A percentile compares a stretch with the other conserved stretches of the same genome.
Conservation (phyloP, 2,888 invertebrate genomes). For the Microctonus aethiopoides region DNA sequence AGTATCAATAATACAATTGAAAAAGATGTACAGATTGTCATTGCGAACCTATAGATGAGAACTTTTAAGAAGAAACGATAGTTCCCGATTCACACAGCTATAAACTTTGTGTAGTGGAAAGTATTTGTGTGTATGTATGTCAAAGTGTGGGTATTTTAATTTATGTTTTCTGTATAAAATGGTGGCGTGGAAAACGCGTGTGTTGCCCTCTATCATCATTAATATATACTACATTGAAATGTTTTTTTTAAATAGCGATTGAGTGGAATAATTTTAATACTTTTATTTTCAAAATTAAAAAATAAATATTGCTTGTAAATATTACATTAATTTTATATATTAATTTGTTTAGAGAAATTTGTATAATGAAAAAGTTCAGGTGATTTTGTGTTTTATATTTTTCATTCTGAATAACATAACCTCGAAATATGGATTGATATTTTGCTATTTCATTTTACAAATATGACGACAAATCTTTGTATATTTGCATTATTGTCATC, state of each 20-base stretch:
- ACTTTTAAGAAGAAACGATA: slow-evolving; percentile 11
- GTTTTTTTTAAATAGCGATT: background rate
- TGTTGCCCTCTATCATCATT: background rate
- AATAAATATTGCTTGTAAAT: too few relatives aligned
- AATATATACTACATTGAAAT: background rate
- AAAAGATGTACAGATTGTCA: slow-evolving; percentile 48
- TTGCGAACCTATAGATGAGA: slow-evolving; percentile 31
- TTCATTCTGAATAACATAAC: too few relatives aligned
- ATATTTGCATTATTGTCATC: background rate
- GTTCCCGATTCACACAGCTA: background rate
- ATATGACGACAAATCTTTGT: background rate
- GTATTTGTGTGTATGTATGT: too few relatives aligned
- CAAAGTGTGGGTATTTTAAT: too few relatives aligned
- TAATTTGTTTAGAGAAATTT: too few relatives aligned
- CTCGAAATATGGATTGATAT: background rate
- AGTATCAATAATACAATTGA: slow-evolving; percentile 55
- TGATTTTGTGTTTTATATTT: too few relatives aligned
- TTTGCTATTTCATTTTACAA: too few relatives aligned
- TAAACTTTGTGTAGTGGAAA: background rate
- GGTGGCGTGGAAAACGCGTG: background rate
- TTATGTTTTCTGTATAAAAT: background rate
- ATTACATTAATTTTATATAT: too few relatives aligned
- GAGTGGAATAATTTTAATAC: too few relatives aligned
- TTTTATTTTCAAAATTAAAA: too few relatives aligned
- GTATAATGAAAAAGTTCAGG: too few relatives aligned